A percentile compares a stretch with the other conserved stretches of the same genome.
Evolutionary conservation across 2,113 vertebrate species (phyloP).

Genomic region (Lanius collurio): DNA sequence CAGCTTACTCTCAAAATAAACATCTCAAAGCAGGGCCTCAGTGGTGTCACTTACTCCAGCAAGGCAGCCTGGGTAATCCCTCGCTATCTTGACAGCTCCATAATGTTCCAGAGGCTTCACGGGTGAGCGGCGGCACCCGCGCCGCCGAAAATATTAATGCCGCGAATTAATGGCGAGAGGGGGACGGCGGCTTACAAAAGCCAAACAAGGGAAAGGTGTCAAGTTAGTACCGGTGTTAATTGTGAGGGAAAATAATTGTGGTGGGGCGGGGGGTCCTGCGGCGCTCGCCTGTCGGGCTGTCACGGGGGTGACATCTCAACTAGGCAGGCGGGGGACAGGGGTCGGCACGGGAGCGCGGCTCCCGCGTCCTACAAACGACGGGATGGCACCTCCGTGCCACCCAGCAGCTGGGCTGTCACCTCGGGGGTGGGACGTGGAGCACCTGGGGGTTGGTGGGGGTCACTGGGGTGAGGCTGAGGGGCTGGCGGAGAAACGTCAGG

Average conservation of each 20-base stretch:
- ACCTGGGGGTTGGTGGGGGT: background rate
- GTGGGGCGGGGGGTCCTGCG: background rate
- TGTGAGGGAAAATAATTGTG: slow-evolving; percentile 81
- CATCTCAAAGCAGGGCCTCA: slow-evolving; percentile 88
- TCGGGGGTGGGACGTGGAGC: rapidly evolving
- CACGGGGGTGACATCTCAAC: slow-evolving; percentile 84
- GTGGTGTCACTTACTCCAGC: slow-evolving; percentile 86
- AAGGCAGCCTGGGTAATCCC: slow-evolving; percentile 93
- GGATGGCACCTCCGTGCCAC: background rate
- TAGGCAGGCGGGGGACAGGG: slow-evolving; percentile 53
- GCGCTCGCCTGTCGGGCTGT: slow-evolving; percentile 76
- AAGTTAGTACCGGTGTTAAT: slow-evolving; percentile 82
- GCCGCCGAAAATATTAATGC: slow-evolving; percentile 88
- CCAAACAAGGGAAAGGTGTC: slow-evolving; percentile 80
- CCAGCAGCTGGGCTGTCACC: background rate
- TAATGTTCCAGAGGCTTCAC: slow-evolving; percentile 88
- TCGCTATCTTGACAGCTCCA: slow-evolving; percentile 96
- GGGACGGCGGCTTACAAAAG: slow-evolving; percentile 67
- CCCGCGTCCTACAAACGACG: background rate
- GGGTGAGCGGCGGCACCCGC: slow-evolving; percentile 83
- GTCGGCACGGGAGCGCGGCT: background rate
- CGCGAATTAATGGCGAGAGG: slow-evolving; percentile 81
- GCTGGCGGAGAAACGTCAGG: background rate
- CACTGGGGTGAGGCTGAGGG: background rate
- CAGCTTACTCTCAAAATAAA: slow-evolving; percentile 96